Evolutionary conservation across 2,888 invertebrate species (phyloP), one percentile per base, ranked within the genome.

Genomic region (Troglohyphantes excavatus): DNA sequence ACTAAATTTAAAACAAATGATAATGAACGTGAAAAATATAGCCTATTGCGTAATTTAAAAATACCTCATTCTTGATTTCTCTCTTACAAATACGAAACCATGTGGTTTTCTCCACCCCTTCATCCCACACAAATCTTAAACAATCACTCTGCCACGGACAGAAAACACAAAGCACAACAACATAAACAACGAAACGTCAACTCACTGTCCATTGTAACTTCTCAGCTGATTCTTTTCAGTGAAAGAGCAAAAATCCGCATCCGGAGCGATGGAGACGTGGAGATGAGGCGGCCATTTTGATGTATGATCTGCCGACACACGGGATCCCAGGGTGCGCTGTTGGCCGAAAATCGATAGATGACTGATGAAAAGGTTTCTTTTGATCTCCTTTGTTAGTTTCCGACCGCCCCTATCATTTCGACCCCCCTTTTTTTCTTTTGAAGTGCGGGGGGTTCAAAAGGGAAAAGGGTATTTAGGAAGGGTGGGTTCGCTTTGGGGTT

Each of bases 361-460:
- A 27, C 78, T 63, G 65, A 78, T 78, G 78, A 78, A 78, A 76
- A 72, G 46, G 39, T 39, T 75, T 29, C 43, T 19, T 76, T 76
- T 76, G 76, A 76, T 76, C 33, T 75, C 23, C 63, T 23, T 33
- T 63, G 33, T 23, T 21, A 23, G 43, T 59, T 76, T 13, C 33
- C 76, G n/a, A 13, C 26, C 23, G 9, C 23, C 23, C 53, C 23
- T 13, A 61, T 63, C 76, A 39, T 63, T 76, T 72, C 61, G 53
- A 17, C 53, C 53, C 53, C 39, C 13, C 13, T 39, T 7, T 39
- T 11, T 39, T 13, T 39, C 13, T 53, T 63, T 63, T 76, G 17
- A 76, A 23, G 26, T 11, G 21, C 19, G 6, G 6, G 3, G 27
- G 17, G 39, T n/a, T n/a, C n/a, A n/a, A n/a, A n/a, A n/a, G n/a